Evolutionary conservation across 2,113 vertebrate species (phyloP), one percentile per base, ranked within the genome.

Genomic region (Circaetus cinerascens): DNA sequence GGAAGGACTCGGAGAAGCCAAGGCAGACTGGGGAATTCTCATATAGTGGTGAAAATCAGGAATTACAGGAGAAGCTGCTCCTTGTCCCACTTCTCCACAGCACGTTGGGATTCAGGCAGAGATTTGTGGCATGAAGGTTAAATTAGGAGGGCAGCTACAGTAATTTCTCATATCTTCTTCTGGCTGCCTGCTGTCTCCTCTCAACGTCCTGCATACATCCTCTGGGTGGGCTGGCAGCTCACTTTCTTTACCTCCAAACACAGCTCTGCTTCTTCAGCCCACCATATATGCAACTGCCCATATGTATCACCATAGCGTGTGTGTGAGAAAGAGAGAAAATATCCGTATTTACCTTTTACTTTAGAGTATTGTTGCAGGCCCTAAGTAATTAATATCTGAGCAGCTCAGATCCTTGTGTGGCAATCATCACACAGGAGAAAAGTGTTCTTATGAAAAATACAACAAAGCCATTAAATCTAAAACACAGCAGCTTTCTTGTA

Each of bases 391-490:
- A 95, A 89, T 82, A 95, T 15, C 59, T 11, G 32, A 89, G 63
- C 66, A 73, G 60, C 73, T 90, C 86, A 73, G 86, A 87, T 75
- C 72, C 36, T 95, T 22, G 7, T 10, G 7, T 43, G 60, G 86
- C 83, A 81, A n/a, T 36, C 69, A 66, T 41, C 66, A 76, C 77
- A 55, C 26, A 15, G 40, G 80, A 82, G 81, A 69, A 94, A 86
- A 79, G 45, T 43, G 73, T 80, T 90, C 84, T 59, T 79, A 88
- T 59, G 87, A 96, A 96, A 94, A 91, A 95, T 40, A 88, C 84
- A 96, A 92, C 95, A 94, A 97, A 96, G 89, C 87, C 74, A 87
- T 87, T 87, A 85, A 88, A 90, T 84, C 62, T 69, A 50, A 91
- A 91, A 5, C 74, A 74, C 67, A 25, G 74, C 77, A 81, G 62